Evolutionary conservation across 2,113 vertebrate species (phyloP).

Genomic region (Engystomops pustulosus): DNA sequence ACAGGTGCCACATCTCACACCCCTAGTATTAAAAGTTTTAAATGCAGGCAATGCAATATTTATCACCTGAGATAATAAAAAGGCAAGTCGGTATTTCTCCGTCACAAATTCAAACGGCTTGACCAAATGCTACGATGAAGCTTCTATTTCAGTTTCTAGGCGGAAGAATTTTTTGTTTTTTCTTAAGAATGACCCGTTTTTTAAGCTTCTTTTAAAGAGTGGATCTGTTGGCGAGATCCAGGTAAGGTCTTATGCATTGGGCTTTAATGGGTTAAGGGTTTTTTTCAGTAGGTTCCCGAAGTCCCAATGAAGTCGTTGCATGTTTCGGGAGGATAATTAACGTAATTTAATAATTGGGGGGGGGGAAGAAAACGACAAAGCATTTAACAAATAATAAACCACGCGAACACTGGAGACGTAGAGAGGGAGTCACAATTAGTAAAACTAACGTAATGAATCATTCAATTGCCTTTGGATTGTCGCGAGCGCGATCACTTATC

Average conservation of each 20-base stretch:
- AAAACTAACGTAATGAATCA: slow-evolving; percentile 55
- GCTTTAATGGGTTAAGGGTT: neutral
- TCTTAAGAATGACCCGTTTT: slow-evolving; percentile 26
- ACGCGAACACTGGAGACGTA: slow-evolving; percentile 58
- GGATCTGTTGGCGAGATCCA: slow-evolving; percentile 47
- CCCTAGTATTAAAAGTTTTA: slow-evolving; percentile 71
- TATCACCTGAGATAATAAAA: slow-evolving; percentile 73
- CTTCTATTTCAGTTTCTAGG: slow-evolving; percentile 27
- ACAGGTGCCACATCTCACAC: slow-evolving; percentile 63
- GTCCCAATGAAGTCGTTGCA: neutral
- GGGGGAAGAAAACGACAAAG: neutral
- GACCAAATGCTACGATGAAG: slow-evolving; percentile 59
- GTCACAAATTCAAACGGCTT: slow-evolving; percentile 66
- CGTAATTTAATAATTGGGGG: neutral
- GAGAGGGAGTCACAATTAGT: slow-evolving; percentile 67
- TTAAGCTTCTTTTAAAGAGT: slow-evolving; percentile 1
- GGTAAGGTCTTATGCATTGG: slow-evolving; percentile 59
- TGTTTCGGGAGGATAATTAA: neutral
- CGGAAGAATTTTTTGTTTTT: slow-evolving; percentile 33
- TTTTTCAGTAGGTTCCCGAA: too few species aligned
- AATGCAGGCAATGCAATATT: slow-evolving; percentile 76
- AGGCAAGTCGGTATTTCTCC: slow-evolving; percentile 65
- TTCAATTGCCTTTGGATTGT: slow-evolving; percentile 46
- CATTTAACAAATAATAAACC: slow-evolving; percentile 67
- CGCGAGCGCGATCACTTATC: slow-evolving; percentile 42